Evolutionary conservation across 2,797 vertebrate species (phyloP).

Genomic region (Leptatherina wallacei): DNA sequence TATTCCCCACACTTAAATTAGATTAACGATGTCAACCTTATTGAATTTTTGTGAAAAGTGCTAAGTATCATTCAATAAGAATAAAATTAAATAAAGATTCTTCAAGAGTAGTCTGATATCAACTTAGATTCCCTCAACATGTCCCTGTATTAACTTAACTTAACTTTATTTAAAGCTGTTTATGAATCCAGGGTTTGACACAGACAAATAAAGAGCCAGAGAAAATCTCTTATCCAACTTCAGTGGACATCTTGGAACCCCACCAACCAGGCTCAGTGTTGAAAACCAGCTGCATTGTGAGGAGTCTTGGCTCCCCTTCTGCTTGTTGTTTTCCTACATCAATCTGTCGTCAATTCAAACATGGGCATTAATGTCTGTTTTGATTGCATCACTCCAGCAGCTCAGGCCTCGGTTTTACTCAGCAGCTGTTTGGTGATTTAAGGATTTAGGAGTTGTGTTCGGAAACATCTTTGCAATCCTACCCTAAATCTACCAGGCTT

Average conservation of each 20-base stretch:
- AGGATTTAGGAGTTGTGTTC: conserved; percentile 75
- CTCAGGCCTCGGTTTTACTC: conserved; percentile 51
- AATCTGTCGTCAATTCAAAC: conserved; percentile 69
- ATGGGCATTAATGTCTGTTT: conserved; percentile 69
- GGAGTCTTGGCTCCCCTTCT: conserved; percentile 29
- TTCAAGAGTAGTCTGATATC: too few relatives aligned
- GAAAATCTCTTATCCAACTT: conserved; percentile 22
- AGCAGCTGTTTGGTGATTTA: conserved; percentile 75
- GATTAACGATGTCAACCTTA: too few relatives aligned
- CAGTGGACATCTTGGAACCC: conserved; percentile 34
- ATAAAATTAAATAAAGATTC: too few relatives aligned
- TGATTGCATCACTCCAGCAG: conserved; percentile 69
- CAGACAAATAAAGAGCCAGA: conserved; percentile 14
- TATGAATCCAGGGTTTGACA: conserved; percentile 23
- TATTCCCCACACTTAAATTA: too few relatives aligned
- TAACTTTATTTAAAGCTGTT: background rate
- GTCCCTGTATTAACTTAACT: background rate
- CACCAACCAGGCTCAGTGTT: conserved; percentile 10
- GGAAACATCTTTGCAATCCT: conserved; percentile 78
- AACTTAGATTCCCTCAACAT: too few relatives aligned
- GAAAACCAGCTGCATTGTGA: conserved; percentile 38
- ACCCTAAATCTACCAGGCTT: conserved; percentile 70
- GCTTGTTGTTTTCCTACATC: conserved; percentile 50
- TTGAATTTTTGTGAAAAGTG: conserved; percentile 1
- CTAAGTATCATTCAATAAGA: conserved; percentile 2